A percentile compares a stretch with the other conserved stretches of the same genome.
These are phyloP conservation scores for Aporophyla nigra DNA, from an alignment of 2,888 invertebrate species.

Conservation along the genomic window DNA sequence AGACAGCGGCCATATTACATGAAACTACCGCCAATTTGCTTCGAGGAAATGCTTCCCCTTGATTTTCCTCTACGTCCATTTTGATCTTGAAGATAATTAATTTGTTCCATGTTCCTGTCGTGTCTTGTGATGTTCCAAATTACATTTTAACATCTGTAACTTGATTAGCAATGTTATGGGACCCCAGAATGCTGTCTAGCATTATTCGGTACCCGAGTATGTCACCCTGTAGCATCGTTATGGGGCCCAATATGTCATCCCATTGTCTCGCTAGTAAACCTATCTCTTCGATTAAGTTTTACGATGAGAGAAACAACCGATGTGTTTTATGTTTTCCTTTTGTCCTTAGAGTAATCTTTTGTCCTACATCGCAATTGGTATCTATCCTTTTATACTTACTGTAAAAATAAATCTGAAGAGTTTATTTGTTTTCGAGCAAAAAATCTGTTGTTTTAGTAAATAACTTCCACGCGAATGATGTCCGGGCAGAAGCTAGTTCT, in stretches of 20 bases:
- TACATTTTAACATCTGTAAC: constrained; percentile 32
- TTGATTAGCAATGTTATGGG: constrained; percentile 52
- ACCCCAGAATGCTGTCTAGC: constrained; percentile 36
- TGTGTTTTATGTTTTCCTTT: constrained; percentile 36
- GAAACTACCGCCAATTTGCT: constrained; percentile 34
- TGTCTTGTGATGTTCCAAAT: constrained; percentile 25
- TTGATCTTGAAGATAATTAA: constrained; percentile 44
- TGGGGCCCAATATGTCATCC: constrained; percentile 47
- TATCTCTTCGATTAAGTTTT: constrained; percentile 51
- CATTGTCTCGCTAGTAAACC: constrained; percentile 29
- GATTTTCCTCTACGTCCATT: constrained; percentile 28
- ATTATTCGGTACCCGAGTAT: constrained; percentile 23
- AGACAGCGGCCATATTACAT: constrained; percentile 28
- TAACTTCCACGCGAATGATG: too few relatives aligned
- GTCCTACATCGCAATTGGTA: neutral
- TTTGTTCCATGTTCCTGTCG: constrained; percentile 30
- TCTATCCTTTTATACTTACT: too few relatives aligned
- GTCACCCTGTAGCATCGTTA: constrained; percentile 10
- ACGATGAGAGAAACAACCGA: constrained; percentile 28
- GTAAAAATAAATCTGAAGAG: too few relatives aligned
- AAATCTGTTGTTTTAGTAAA: too few relatives aligned
- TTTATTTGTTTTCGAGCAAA: too few relatives aligned
- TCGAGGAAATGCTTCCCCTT: constrained; percentile 5
- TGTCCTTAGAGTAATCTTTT: constrained; percentile 7
- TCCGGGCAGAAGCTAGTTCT: neutral